These are phyloP conservation scores for Heliconius eleuchia DNA, from an alignment of 1,140 invertebrate species.

Conservation along the genomic window DNA sequence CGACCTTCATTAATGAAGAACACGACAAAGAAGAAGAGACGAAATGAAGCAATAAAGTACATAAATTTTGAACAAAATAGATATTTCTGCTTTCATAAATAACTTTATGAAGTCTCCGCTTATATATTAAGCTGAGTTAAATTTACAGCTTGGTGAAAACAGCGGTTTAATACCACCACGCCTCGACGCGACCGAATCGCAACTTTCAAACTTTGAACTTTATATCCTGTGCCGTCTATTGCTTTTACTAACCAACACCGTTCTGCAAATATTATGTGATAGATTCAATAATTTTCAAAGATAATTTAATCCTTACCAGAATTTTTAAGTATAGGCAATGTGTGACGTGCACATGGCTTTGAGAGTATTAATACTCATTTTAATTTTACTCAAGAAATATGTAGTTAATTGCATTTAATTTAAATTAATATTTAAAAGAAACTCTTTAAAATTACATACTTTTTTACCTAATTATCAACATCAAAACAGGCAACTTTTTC, in stretches of 20 bases:
- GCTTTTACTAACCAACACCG: neutral
- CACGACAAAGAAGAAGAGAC: too few relatives aligned
- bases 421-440: too few relatives aligned
- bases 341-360: too few relatives aligned
- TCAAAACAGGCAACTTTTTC: too few relatives aligned
- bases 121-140: neutral
- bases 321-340: neutral
- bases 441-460: too few relatives aligned
- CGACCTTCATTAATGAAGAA: too few relatives aligned
- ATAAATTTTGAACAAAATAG: neutral
- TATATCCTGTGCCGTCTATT: neutral
- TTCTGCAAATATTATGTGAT: neutral
- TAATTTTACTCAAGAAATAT: too few relatives aligned
- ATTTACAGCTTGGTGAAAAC: neutral
- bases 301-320: neutral
- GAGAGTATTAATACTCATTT: too few relatives aligned
- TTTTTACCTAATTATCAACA: too few relatives aligned
- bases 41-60: too few relatives aligned
- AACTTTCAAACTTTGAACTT: slow-evolving; percentile 4
- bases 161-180: neutral
- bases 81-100: neutral
- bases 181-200: neutral
- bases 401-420: too few relatives aligned
- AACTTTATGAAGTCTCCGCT: neutral
- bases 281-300: neutral